These are phyloP conservation scores for Acomys russatus DNA, from an alignment of 2,797 vertebrate genomes.

Conservation along the genomic window DNA sequence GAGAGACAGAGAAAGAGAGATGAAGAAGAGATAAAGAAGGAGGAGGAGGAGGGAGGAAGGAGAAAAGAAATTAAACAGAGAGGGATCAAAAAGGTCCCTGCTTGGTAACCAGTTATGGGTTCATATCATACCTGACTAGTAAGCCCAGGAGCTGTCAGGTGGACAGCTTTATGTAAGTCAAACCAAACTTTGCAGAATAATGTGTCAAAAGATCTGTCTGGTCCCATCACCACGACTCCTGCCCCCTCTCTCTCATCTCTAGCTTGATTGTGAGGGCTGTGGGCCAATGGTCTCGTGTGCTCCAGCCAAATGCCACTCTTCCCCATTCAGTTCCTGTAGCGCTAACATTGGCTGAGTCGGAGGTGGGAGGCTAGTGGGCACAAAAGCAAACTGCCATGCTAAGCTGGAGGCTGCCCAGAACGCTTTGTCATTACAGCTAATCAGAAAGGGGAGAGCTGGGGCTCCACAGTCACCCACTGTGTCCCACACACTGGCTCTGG, in stretches of 20 bases:
- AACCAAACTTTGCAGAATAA: slow-evolving; percentile 50
- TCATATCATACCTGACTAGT: background rate
- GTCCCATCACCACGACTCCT: background rate
- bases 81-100: background rate
- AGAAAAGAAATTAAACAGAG: background rate
- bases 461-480: background rate
- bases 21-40: no score
- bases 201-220: background rate
- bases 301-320: slow-evolving; percentile 61
- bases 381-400: background rate
- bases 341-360: slow-evolving; percentile 7
- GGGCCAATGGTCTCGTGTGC: background rate
- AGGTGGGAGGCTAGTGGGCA: slow-evolving; percentile 2
- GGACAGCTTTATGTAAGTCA: background rate
- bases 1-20: no score
- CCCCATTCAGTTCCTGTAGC: slow-evolving; percentile 41
- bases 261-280: background rate
- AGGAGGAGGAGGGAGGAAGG: no score
- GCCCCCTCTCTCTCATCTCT: background rate
- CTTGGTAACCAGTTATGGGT: background rate
- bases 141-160: slow-evolving; percentile 30
- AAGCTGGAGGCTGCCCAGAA: background rate
- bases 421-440: background rate
- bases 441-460: background rate
- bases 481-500: slow-evolving; percentile 6